These are phyloP conservation scores for Conger conger DNA, from an alignment of 2,113 vertebrate species.

Conservation along the genomic window DNA sequence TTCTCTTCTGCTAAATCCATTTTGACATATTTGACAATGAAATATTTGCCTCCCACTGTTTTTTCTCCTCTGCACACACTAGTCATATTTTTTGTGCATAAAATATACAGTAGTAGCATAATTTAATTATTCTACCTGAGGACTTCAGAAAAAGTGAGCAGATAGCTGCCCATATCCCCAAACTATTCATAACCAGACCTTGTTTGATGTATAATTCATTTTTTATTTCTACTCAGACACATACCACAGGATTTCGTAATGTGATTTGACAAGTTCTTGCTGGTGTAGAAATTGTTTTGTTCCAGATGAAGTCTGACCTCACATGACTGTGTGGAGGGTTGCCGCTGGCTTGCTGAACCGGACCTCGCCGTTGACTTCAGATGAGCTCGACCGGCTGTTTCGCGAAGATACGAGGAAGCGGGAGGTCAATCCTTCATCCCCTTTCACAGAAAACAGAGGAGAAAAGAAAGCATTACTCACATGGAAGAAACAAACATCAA, in stretches of 20 bases:
- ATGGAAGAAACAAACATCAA: background rate
- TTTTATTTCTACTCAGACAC: background rate
- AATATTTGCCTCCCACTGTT: background rate
- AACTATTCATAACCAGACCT: background rate
- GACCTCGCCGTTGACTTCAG: background rate
- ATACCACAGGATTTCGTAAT: background rate
- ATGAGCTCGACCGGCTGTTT: background rate
- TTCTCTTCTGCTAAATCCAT: background rate
- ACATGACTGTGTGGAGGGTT: background rate
- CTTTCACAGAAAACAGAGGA: background rate
- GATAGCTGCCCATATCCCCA: background rate
- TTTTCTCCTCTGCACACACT: background rate
- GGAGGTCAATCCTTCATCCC: background rate
- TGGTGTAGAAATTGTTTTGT: conserved; percentile 7
- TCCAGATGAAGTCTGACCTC: conserved; percentile 3
- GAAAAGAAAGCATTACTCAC: background rate
- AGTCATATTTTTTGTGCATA: background rate
- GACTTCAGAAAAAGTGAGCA: background rate
- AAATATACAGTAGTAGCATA: background rate
- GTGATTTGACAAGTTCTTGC: conserved; percentile 5
- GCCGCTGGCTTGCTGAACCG: background rate
- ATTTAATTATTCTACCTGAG: background rate
- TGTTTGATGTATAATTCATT: background rate
- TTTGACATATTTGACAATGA: background rate
- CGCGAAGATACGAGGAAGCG: background rate